Percentiles rank a stretch among this genome's conserved stretches.
Evolutionary conservation across 2,797 vertebrate genomes (phyloP).

Genomic region (Echiichthys vipera): DNA sequence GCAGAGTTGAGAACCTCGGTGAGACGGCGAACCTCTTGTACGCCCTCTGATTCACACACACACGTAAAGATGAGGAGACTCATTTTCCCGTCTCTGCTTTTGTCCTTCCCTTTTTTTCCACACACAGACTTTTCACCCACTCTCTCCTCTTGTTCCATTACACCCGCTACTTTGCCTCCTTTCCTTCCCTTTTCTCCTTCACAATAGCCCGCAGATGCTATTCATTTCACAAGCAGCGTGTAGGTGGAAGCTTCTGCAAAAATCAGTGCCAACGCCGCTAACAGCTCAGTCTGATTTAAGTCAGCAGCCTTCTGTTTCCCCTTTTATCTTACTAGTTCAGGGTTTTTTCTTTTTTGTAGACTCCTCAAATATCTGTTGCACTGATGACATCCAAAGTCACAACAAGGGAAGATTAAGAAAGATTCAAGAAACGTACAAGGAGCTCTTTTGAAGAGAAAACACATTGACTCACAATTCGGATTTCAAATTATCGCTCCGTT

Average conservation of each 20-base stretch:
- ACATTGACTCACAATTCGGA: slow-evolving; percentile 21
- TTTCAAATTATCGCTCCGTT: slow-evolving; percentile 8
- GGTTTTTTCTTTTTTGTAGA: slow-evolving; percentile 35
- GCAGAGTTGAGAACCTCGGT: slow-evolving; percentile 22
- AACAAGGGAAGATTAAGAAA: slow-evolving; percentile 4
- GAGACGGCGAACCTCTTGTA: slow-evolving; percentile 2
- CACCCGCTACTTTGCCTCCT: slow-evolving; percentile 22
- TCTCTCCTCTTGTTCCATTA: slow-evolving; percentile 24
- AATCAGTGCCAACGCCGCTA: slow-evolving; percentile 33
- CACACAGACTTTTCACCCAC: slow-evolving; percentile 36
- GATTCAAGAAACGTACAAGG: not conserved
- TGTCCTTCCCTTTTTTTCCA: slow-evolving; percentile 10
- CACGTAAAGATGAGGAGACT: not conserved
- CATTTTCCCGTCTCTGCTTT: slow-evolving; percentile 5
- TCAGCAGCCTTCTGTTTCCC: slow-evolving; percentile 10
- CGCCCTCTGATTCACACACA: not conserved
- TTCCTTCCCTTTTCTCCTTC: slow-evolving; percentile 29
- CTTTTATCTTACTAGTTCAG: not conserved
- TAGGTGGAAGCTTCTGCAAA: slow-evolving; percentile 62
- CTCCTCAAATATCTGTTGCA: slow-evolving; percentile 31
- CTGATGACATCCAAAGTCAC: slow-evolving; percentile 18
- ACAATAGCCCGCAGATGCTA: slow-evolving; percentile 68
- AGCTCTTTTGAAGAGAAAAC: slow-evolving; percentile 8
- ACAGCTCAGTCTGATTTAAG: slow-evolving; percentile 35
- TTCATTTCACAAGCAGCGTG: slow-evolving; percentile 63